A percentile compares a stretch with the other conserved stretches of the same genome.
phyloP scores from a whole-genome alignment of 2,888 invertebrate genomes.

The Dicycla oo region DNA sequence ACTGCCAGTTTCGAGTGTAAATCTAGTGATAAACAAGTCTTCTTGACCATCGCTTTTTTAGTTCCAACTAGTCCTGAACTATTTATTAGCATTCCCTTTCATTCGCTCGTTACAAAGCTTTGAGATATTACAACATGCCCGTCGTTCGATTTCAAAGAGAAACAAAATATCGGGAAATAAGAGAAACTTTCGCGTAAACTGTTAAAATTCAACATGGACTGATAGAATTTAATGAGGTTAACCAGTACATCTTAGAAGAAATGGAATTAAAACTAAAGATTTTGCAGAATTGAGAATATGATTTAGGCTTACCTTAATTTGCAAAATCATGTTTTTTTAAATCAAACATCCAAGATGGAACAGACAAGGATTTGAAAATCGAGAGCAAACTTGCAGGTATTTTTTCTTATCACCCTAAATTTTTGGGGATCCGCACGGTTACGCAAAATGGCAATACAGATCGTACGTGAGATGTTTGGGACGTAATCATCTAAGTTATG shows the following conservation, averaged over 20 bases:
- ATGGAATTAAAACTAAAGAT: not conserved
- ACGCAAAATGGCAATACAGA: conserved; percentile 85
- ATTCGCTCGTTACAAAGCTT: conserved; percentile 52
- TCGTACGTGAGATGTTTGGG: conserved; percentile 87
- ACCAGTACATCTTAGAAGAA: conserved; percentile 3
- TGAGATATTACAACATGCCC: conserved; percentile 54
- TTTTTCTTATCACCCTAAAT: conserved; percentile 79
- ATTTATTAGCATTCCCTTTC: conserved; percentile 57
- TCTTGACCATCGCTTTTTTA: conserved; percentile 39
- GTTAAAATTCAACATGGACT: conserved; percentile 31
- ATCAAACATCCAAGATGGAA: not conserved
- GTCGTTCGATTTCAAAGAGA: conserved; percentile 56
- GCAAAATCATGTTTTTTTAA: not conserved
- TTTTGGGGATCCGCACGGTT: conserved; percentile 76
- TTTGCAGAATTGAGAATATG: not conserved
- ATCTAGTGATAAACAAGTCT: conserved; percentile 43
- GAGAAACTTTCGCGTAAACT: conserved; percentile 49
- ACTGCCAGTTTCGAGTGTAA: not conserved
- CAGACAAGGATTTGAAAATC: conserved; percentile 25
- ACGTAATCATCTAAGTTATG: conserved; percentile 81
- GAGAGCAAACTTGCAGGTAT: conserved; percentile 51
- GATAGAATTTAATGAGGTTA: conserved; percentile 23
- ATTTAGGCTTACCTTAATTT: not conserved
- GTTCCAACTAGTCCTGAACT: conserved; percentile 29
- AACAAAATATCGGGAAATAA: conserved; percentile 49